Evolutionary conservation across 2,113 vertebrate species (phyloP).

Genomic region (Hippocampus barbouri): DNA sequence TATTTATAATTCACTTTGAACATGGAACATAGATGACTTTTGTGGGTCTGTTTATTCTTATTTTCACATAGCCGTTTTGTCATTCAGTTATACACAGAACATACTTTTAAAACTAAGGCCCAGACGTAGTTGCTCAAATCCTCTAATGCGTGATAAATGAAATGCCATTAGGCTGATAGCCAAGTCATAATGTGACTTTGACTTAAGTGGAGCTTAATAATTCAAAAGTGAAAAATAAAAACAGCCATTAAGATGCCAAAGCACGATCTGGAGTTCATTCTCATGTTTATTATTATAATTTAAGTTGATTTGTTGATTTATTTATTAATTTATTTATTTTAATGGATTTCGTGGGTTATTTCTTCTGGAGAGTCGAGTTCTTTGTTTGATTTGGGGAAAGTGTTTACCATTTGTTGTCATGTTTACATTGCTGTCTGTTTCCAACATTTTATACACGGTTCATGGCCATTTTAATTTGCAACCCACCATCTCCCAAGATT

Average conservation of each 20-base stretch:
- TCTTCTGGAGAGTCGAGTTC: slow-evolving; percentile 23
- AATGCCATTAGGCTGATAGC: slow-evolving; percentile 41
- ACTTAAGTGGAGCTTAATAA: slow-evolving; percentile 43
- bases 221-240: slow-evolving; percentile 15
- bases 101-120: slow-evolving; percentile 53
- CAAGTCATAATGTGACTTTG: slow-evolving; percentile 42
- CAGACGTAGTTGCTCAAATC: slow-evolving; percentile 56
- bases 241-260: slow-evolving; percentile 34
- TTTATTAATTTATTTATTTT: slow-evolving; percentile 16
- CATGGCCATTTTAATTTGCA: slow-evolving; percentile 59
- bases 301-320: neutral
- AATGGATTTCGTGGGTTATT: slow-evolving; percentile 21
- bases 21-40: slow-evolving; percentile 57
- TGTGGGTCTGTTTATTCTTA: slow-evolving; percentile 58
- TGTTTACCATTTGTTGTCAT: slow-evolving; percentile 50
- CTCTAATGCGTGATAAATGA: slow-evolving; percentile 51
- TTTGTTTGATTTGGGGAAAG: slow-evolving; percentile 38
- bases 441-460: slow-evolving; percentile 18
- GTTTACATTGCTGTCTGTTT: slow-evolving; percentile 43
- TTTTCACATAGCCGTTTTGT: slow-evolving; percentile 50
- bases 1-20: slow-evolving; percentile 52
- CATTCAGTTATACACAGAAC: slow-evolving; percentile 38
- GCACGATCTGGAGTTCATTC: slow-evolving; percentile 21
- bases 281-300: slow-evolving; percentile 14
- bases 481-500: slow-evolving; percentile 43